Evolutionary conservation across 2,888 invertebrate species (phyloP), one percentile per base, ranked within the genome.

Genomic region (Phoronis australis): DNA sequence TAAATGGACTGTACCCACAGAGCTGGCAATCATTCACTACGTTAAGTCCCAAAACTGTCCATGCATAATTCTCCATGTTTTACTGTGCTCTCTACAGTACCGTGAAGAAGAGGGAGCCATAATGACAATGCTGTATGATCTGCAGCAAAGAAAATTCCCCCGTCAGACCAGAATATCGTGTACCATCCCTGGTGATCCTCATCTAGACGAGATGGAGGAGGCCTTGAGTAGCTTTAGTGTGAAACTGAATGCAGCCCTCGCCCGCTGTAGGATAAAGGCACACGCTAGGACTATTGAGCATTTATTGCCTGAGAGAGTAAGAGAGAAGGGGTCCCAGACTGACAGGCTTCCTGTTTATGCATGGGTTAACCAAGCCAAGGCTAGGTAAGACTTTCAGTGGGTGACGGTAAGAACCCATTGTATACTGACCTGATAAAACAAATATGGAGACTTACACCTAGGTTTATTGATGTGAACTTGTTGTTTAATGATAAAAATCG

Each of bases 351-450:
- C 68, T 5, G 60, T 70, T 2, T 70, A 65, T 51, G 48, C 62
- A 20, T 75, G 75, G 75, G 65, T 73, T 37, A 75, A 75, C 54
- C 61, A 60, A 42, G 50, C 64, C 26, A 73, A 67, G 54, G 65
- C 66, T 6, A 65, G 55, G 75, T 73, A 50, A 59, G 57, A 52
- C 0, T 5, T 9, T 22, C n/a, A n/a, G n/a, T n/a, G n/a, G n/a
- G n/a, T n/a, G n/a, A n/a, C n/a, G n/a, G n/a, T n/a, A n/a, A n/a
- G n/a, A n/a, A n/a, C n/a, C n/a, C n/a, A n/a, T n/a, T n/a, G n/a
- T n/a, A n/a, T n/a, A n/a, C n/a, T n/a, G n/a, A n/a, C n/a, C n/a
- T n/a, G n/a, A n/a, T n/a, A n/a, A n/a, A n/a, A n/a, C n/a, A n/a
- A n/a, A n/a, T n/a, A n/a, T n/a, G n/a, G n/a, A n/a, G n/a, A n/a